Percentiles rank a stretch among this genome's conserved stretches.
Evolutionary conservation across 1,140 invertebrate species (phyloP).

Genomic region (Psix sp.): DNA sequence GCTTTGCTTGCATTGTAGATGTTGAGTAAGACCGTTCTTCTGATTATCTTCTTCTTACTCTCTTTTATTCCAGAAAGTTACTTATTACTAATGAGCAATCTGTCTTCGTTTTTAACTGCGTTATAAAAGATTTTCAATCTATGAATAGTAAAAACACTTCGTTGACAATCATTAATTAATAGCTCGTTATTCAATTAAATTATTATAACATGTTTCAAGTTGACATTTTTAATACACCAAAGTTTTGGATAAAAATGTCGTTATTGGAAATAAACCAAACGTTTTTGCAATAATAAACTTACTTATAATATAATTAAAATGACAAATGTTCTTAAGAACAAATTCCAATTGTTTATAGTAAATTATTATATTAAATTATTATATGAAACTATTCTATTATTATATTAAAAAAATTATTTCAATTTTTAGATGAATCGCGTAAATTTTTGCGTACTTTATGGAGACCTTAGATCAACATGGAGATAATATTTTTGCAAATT

Average conservation of each 20-base stretch:
- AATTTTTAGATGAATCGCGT: slow-evolving; percentile 66
- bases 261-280: no score
- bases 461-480: slow-evolving; percentile 72
- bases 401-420: neutral
- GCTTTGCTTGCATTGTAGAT: slow-evolving; percentile 62
- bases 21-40: slow-evolving; percentile 57
- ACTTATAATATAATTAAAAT: no score
- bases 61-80: slow-evolving; percentile 55
- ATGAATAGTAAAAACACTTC: slow-evolving; percentile 23
- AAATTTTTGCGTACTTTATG: slow-evolving; percentile 64
- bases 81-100: slow-evolving; percentile 42
- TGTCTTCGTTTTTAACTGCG: slow-evolving; percentile 40
- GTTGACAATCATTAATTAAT: no score
- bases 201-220: no score
- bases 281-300: no score
- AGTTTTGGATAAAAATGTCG: no score
- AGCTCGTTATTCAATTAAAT: no score
- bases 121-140: slow-evolving; percentile 11
- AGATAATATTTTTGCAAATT: slow-evolving; percentile 66
- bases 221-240: no score
- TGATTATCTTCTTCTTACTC: slow-evolving; percentile 54
- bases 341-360: no score
- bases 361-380: no score
- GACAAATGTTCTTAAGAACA: no score
- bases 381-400: slow-evolving; percentile 1